phyloP scores from a whole-genome alignment of 2,888 invertebrate genomes.

The Rotaria macrura region DNA sequence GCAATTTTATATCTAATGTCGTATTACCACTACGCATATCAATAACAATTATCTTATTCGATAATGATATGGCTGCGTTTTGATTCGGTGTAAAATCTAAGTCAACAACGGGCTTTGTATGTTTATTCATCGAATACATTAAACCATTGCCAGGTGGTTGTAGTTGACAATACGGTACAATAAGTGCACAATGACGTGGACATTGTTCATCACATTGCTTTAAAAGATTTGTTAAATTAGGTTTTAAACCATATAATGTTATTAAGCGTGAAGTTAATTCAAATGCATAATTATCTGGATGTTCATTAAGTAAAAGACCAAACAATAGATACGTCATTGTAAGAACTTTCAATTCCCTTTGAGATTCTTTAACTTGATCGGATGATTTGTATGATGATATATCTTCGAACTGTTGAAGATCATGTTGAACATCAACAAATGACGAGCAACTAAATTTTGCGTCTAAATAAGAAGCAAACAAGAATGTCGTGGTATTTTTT shows the following conservation, averaged over 20 bases:
- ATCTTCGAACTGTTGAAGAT: conserved; percentile 11
- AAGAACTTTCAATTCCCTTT: background rate
- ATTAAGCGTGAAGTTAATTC: conserved; percentile 20
- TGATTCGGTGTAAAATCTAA: background rate
- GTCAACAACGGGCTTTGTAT: conserved; percentile 19
- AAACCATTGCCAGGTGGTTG: conserved; percentile 21
- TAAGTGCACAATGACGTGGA: background rate
- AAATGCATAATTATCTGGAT: conserved; percentile 12
- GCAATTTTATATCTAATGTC: background rate
- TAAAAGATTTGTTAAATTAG: background rate
- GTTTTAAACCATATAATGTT: background rate
- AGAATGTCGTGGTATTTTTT: background rate
- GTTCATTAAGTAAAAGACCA: conserved; percentile 19
- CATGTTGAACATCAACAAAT: conserved; percentile 17
- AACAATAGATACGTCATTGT: background rate
- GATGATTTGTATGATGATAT: background rate
- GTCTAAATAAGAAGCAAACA: background rate
- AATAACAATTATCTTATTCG: background rate
- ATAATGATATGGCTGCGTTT: background rate
- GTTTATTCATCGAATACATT: conserved; percentile 9
- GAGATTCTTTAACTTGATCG: background rate
- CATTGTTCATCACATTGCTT: conserved; percentile 21
- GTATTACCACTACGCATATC: background rate
- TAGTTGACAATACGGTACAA: conserved; percentile 20
- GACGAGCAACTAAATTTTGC: conserved; percentile 24